These are phyloP conservation scores for Temnopleurus reevesii DNA, from an alignment of 53 echinoderm and acorn worm genomes.

Conservation along the genomic window DNA sequence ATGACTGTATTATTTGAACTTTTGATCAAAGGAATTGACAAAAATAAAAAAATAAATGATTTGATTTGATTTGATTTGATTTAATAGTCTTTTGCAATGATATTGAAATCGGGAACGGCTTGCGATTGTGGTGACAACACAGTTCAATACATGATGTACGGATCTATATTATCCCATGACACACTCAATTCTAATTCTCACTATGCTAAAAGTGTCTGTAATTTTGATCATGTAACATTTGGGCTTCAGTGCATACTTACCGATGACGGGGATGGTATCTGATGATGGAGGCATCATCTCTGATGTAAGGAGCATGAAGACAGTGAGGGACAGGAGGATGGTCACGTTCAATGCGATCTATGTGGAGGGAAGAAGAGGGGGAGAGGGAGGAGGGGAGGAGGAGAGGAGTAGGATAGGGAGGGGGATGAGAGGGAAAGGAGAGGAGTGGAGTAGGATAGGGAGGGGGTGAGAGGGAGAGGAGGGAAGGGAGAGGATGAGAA, in stretches of 20 bases:
- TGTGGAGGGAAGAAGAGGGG: neutral
- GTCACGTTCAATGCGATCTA: constrained; percentile 78
- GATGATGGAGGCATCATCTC: constrained; percentile 86
- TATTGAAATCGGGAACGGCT: no score
- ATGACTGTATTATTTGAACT: no score
- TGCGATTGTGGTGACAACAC: no score
- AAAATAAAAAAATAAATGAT: no score
- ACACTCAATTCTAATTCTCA: no score
- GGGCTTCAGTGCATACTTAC: constrained; percentile 19
- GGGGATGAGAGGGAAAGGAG: neutral
- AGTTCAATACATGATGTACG: no score
- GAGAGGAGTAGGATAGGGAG: neutral
- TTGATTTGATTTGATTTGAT: no score
- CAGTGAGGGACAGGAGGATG: constrained; percentile 72
- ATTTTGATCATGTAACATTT: no score
- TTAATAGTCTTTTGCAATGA: no score
- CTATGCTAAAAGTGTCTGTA: no score
- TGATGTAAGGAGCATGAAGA: constrained; percentile 70
- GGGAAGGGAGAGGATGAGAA: neutral
- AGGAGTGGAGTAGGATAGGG: neutral
- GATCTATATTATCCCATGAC: no score
- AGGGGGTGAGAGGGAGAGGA: neutral
- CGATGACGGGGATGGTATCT: constrained; percentile 71
- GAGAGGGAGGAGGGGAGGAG: neutral
- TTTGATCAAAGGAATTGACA: no score